Base-by-base conservation (phyloP, 2,888 invertebrate species). In the Galerucella pusilla region DNA sequence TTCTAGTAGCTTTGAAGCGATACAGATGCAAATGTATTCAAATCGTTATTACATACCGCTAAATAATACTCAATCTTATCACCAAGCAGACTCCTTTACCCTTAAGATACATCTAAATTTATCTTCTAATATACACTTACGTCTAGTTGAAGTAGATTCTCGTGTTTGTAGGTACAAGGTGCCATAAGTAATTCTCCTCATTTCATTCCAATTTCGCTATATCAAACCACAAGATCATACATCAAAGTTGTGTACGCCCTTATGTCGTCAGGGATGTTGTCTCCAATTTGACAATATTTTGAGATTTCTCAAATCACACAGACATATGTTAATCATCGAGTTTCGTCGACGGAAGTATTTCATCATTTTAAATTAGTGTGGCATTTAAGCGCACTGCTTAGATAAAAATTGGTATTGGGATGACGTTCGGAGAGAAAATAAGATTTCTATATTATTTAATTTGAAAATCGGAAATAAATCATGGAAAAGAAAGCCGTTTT, bases 321-420 rank as follows among this genome's bases (percentile, higher is more conserved):
- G 57, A 74, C 74, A 69, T 60, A 74, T 74, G 74, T 69, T 68
- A 66, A 69, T 69, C 74, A 69, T 74, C 65, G 16, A 57, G 69
- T 74, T 69, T 69, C 69, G 14, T 60, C 72, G 35, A 61, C 72
- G 77, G 77, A 77, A 77, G 77, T 70, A 67, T 74, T 77, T 60
- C 74, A 73, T 77, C 77, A 77, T 69, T 61, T 60, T 42, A 72
- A 57, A 74, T 72, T 69, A 64, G 71, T 57, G 46, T 54, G 71
- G 69, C 71, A 71, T 74, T 71, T 68, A 74, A 12, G 69, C 46
- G 45, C 63, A 57, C 64, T 45, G 54, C n/a, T 73, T 28, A 52
- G 35, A 60, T 69, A 68, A 59, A 69, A 74, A 69, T 68, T 64
- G 45, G 45, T 20, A 65, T 67, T 20, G 67, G 65, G 66, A 57